These are phyloP conservation scores for Saimiri boliviensis DNA, from an alignment of 2,113 vertebrate genomes.

Conservation along the genomic window DNA sequence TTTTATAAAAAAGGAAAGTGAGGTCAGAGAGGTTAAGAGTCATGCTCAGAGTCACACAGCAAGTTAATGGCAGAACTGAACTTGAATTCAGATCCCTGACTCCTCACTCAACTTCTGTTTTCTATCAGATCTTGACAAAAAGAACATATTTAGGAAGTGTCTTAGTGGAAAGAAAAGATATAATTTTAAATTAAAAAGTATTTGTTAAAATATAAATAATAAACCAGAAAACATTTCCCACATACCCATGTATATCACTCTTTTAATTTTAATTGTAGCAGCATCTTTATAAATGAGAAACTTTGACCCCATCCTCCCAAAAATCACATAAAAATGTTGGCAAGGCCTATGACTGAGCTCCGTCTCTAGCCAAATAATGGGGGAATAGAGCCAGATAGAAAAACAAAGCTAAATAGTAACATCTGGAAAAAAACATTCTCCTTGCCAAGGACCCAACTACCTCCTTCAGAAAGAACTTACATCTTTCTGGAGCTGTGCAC, in stretches of 20 bases:
- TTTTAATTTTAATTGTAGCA: conserved; percentile 5
- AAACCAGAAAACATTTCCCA: conserved; percentile 40
- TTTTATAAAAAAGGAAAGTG: neutral
- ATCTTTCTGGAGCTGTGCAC: conserved; percentile 82
- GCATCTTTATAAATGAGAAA: conserved; percentile 25
- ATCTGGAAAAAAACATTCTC: conserved; percentile 50
- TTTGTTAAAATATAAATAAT: neutral
- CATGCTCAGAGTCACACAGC: neutral
- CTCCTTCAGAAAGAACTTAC: conserved; percentile 49
- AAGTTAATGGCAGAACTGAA: neutral
- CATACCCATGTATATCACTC: neutral
- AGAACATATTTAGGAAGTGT: neutral
- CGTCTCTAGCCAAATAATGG: conserved; percentile 15
- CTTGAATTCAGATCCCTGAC: neutral
- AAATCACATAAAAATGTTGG: conserved; percentile 47
- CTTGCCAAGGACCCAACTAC: neutral
- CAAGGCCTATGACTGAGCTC: conserved; percentile 14
- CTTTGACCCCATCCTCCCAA: neutral
- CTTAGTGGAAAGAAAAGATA: neutral
- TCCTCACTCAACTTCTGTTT: neutral
- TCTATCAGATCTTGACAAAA: neutral
- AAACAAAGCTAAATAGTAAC: conserved; percentile 66
- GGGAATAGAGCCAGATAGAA: conserved; percentile 46
- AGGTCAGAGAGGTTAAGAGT: neutral
- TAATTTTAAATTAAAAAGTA: conserved; percentile 1